A percentile compares a stretch with the other conserved stretches of the same genome.
These are phyloP conservation scores for Hyles vespertilio DNA, from an alignment of 1,140 invertebrate species.

Conservation along the genomic window DNA sequence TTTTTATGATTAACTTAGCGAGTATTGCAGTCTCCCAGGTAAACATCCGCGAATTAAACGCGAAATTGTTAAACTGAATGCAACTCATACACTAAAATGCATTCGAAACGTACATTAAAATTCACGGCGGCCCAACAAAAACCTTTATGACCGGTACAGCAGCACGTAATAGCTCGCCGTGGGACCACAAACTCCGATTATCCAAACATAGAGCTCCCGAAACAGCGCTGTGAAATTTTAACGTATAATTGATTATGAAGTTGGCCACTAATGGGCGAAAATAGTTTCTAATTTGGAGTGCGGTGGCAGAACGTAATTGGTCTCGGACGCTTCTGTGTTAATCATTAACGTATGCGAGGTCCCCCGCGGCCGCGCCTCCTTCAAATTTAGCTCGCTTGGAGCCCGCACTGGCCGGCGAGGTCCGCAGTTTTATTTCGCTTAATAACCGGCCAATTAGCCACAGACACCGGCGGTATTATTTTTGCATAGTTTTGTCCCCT, in stretches of 20 bases:
- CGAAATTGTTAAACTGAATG: not conserved
- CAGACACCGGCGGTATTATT: slow-evolving; percentile 30
- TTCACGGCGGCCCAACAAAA: slow-evolving; percentile 60
- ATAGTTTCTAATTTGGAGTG: slow-evolving; percentile 75
- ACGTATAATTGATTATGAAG: slow-evolving; percentile 75
- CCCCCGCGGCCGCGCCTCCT: slow-evolving; percentile 43
- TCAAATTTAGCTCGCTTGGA: slow-evolving; percentile 36
- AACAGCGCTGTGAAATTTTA: slow-evolving; percentile 70
- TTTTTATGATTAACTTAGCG: too few species aligned
- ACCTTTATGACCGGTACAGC: slow-evolving; percentile 54
- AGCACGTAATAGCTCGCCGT: slow-evolving; percentile 62
- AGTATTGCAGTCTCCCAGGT: too few species aligned
- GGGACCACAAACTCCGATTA: slow-evolving; percentile 75
- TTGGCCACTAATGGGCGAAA: slow-evolving; percentile 72
- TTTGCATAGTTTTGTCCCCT: slow-evolving; percentile 42
- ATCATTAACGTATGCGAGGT: slow-evolving; percentile 53
- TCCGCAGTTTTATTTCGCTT: slow-evolving; percentile 16
- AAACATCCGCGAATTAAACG: too few species aligned
- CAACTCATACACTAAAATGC: slow-evolving; percentile 30
- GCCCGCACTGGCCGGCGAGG: too few species aligned
- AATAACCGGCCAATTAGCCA: slow-evolving; percentile 17
- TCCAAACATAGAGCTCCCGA: slow-evolving; percentile 64
- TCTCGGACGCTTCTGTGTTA: slow-evolving; percentile 63
- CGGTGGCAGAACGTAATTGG: slow-evolving; percentile 61
- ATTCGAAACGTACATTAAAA: slow-evolving; percentile 66